Evolutionary conservation across 2,888 invertebrate genomes (phyloP), one percentile per base, ranked within the genome.

Genomic region (Pterostichus niger): DNA sequence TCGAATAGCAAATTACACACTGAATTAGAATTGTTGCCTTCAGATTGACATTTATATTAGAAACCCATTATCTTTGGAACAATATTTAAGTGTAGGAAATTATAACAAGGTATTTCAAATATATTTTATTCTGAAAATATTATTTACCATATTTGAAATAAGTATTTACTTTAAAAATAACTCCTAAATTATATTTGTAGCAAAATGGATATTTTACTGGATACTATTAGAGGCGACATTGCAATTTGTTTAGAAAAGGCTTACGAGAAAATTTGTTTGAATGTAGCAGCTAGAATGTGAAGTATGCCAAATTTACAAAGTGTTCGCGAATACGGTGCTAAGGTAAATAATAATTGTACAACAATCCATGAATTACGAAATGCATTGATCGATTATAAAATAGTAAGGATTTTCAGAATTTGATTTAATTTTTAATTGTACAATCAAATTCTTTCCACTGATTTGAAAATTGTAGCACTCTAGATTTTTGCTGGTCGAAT

Each of bases 61-160:
- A 84, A 98, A 99, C 88, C 98, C 99, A 0, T 92, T 99, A 10
- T 97, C 97, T 7, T 93, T 99, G 87, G 99, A 99, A 88, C 99
- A 99, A 89, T 99, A 98, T 89, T 92, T 99, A 80, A 99, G 99
- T 99, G 99, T 99, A 90, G 99, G 99, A 71, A 97, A 98, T 86
- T 99, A 99, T 89, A 99, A 99, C 89, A 99, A 99, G 91, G 95
- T 95, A 88, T n/a, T n/a, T n/a, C 1, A 33, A 11, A 17, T 75
- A 24, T 13, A 49, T 9, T 49, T 54, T n/a, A 56, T 56, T 64
- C 6, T n/a, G n/a, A n/a, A n/a, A n/a, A n/a, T n/a, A n/a, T n/a
- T n/a, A n/a, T n/a, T n/a, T n/a, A n/a, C n/a, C n/a, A n/a, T n/a
- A n/a, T n/a, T n/a, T n/a, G n/a, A n/a, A 24, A 24, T 24, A 24